Evolutionary conservation across 2,797 vertebrate species (phyloP), one percentile per base, ranked within the genome.

Genomic region (Acanthornis magna): DNA sequence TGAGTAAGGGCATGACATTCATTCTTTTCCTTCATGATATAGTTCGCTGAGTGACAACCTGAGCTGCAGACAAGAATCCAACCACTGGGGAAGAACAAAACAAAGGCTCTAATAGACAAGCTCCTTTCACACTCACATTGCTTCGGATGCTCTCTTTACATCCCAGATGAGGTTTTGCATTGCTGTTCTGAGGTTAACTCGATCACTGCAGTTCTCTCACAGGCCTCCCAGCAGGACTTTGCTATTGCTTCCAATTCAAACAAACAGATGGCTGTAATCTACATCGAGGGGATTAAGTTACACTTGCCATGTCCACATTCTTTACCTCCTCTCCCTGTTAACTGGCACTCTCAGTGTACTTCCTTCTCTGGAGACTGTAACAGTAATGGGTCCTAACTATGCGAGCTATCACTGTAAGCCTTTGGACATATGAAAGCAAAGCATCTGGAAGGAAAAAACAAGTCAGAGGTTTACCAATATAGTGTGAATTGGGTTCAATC

Each of bases 171-270:
- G 70, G 70, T 26, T 88, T 42, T 72, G 43, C 76, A 43, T 30
- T 36, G 43, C 85, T 80, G 3, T 75, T 91, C 73, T 78, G 76
- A 75, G 51, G 58, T 93, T 53, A 76, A 73, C 67, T 70, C 13
- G 38, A 86, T 78, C 74, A 63, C 55, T 85, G 76, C 55, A 63
- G 67, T 30, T 95, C 73, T 91, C 82, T 71, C 60, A 23, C 43
- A 94, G 72, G 66, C 48, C 74, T 87, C 89, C 72, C 84, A 92
- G 75, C 79, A 94, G 87, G 63, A 89, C 62, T 89, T 68, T 71
- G 62, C 70, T 79, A 72, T 40, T 85, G 92, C 89, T 92, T 91
- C 87, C 89, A 93, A 86, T n/a, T 75, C 81, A 91, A 92, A 77
- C 79, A 88, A 91, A 71, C 76, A 85, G 58, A 93, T 71, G 0